phyloP scores from a whole-genome alignment of 2,113 vertebrate genomes.

The Xiphophorus maculatus region DNA sequence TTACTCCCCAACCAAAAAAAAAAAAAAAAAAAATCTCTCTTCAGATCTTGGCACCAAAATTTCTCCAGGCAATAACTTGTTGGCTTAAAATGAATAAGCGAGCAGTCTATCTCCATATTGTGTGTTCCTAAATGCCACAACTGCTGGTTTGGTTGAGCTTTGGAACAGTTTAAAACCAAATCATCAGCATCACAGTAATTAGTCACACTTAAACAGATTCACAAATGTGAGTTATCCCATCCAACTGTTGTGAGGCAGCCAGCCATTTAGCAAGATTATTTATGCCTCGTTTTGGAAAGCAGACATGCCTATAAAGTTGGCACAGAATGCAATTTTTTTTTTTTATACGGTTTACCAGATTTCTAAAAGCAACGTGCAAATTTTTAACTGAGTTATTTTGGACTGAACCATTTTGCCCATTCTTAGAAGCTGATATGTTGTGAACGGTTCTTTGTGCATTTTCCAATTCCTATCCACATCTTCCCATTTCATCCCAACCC shows the following conservation, averaged over 20 bases:
- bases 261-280: background rate
- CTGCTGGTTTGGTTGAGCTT: slow-evolving; percentile 2
- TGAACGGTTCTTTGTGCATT: too few relatives aligned
- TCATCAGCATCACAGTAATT: background rate
- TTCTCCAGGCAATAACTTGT: slow-evolving; percentile 3
- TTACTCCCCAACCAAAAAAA: background rate
- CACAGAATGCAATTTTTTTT: background rate
- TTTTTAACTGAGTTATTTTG: too few relatives aligned
- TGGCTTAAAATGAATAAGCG: slow-evolving; percentile 28
- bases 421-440: too few relatives aligned
- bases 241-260: background rate
- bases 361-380: too few relatives aligned
- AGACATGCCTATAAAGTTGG: background rate
- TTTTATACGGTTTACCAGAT: background rate
- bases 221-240: background rate
- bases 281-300: background rate
- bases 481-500: too few relatives aligned
- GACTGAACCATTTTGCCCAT: too few relatives aligned
- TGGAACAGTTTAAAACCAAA: background rate
- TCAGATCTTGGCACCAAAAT: slow-evolving; percentile 29
- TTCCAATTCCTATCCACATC: too few relatives aligned
- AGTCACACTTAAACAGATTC: slow-evolving; percentile 1
- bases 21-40: slow-evolving; percentile 6
- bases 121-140: background rate
- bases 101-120: slow-evolving; percentile 2